phyloP scores from a whole-genome alignment of 2,113 vertebrate species.

The Varanus komodoensis region DNA sequence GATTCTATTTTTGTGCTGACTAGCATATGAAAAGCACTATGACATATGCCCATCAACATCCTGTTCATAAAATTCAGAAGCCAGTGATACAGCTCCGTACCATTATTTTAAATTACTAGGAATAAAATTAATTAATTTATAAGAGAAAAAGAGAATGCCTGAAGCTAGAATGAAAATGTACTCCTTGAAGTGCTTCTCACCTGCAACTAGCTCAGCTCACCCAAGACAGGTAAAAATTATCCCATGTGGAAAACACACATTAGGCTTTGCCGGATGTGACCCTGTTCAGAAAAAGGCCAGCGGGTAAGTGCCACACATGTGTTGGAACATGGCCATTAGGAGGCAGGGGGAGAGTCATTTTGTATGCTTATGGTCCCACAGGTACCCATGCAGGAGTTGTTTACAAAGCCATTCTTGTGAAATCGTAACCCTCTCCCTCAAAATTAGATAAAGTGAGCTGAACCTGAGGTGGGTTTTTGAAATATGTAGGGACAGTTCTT shows the following conservation, averaged over 20 bases:
- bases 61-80: slow-evolving; percentile 68
- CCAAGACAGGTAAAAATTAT: background rate
- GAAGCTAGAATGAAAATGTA: background rate
- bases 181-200: background rate
- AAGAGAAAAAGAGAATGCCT: background rate
- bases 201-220: background rate
- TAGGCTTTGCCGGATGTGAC: background rate
- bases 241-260: slow-evolving; percentile 32
- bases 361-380: background rate
- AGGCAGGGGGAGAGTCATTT: background rate
- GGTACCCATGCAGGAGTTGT: background rate
- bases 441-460: rapidly evolving
- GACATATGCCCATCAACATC: slow-evolving; percentile 63
- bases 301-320: too few relatives aligned
- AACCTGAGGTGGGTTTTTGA: background rate
- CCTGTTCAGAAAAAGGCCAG: background rate
- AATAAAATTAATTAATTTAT: background rate
- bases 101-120: slow-evolving; percentile 54
- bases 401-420: background rate
- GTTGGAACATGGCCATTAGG: background rate
- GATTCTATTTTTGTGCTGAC: slow-evolving; percentile 68
- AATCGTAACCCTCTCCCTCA: background rate
- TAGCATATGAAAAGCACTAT: slow-evolving; percentile 71
- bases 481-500: background rate
- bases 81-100: slow-evolving; percentile 40